Evolutionary conservation across 1,140 invertebrate genomes (phyloP).

Genomic region (Saccostrea echinata): DNA sequence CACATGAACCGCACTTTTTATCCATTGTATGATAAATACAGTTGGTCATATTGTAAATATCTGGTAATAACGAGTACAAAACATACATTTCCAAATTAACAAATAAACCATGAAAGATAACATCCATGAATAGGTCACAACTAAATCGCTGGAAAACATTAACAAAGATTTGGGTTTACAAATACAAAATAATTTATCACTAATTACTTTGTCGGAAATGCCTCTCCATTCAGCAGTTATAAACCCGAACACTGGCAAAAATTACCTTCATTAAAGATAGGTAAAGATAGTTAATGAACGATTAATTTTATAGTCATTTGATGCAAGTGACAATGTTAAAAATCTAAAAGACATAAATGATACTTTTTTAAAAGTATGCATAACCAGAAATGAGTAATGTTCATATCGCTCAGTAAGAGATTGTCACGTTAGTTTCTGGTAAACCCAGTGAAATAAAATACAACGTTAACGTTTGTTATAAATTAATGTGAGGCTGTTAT

Average conservation of each 20-base stretch:
- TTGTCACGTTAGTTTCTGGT: no score
- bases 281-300: background rate
- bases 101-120: slow-evolving; percentile 20
- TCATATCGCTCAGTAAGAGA: no score
- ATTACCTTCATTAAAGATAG: background rate
- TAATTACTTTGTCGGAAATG: background rate
- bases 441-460: no score
- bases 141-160: background rate
- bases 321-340: no score
- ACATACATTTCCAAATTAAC: slow-evolving; percentile 31
- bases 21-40: slow-evolving; percentile 27
- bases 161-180: slow-evolving; percentile 20
- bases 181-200: background rate
- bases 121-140: background rate
- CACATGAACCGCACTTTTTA: slow-evolving; percentile 31
- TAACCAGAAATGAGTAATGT: no score
- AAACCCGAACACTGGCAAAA: background rate
- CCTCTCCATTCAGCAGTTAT: slow-evolving; percentile 19
- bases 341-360: no score
- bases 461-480: no score
- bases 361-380: no score
- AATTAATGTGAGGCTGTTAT: no score
- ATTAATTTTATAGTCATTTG: background rate
- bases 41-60: slow-evolving; percentile 12
- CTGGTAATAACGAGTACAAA: slow-evolving; percentile 34